Evolutionary conservation across 2,797 vertebrate genomes (phyloP).

Genomic region (Melanotaenia nigrans): DNA sequence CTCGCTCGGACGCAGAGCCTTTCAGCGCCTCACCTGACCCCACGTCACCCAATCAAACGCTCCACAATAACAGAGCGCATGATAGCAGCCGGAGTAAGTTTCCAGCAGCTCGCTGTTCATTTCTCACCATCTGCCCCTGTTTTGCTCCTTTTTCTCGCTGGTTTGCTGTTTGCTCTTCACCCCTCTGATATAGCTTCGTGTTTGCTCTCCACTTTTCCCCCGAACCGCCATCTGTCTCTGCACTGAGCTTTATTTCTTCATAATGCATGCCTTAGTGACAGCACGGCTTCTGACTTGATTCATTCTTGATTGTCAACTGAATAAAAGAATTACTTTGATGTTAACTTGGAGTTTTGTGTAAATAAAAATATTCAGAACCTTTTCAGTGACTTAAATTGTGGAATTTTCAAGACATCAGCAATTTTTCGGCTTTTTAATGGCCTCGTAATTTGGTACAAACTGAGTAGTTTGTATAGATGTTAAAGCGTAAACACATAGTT

Average conservation of each 20-base stretch:
- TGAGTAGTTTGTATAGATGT: background rate
- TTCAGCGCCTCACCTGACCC: conserved; percentile 66
- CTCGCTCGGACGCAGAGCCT: conserved; percentile 77
- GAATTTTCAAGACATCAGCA: no score
- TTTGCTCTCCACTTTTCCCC: conserved; percentile 13
- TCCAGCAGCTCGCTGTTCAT: conserved; percentile 21
- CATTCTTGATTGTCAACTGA: background rate
- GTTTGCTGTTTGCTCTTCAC: conserved; percentile 25
- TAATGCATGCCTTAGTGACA: conserved; percentile 2
- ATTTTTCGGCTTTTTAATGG: no score
- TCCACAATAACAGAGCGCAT: conserved; percentile 82
- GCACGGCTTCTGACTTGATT: conserved; percentile 10
- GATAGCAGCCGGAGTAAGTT: conserved; percentile 88
- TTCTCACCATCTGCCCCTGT: conserved; percentile 14
- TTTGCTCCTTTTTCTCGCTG: conserved; percentile 11
- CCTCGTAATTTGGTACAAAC: background rate
- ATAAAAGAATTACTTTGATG: background rate
- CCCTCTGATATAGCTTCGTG: conserved; percentile 9
- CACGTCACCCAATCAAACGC: conserved; percentile 66
- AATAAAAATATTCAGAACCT: background rate
- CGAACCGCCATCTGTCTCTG: background rate
- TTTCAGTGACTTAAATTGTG: no score
- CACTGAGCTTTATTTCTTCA: background rate
- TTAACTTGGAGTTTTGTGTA: background rate
- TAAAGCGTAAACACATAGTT: background rate